Evolutionary conservation across 2,797 vertebrate species (phyloP).

Genomic region (Sebastes hubbsi): DNA sequence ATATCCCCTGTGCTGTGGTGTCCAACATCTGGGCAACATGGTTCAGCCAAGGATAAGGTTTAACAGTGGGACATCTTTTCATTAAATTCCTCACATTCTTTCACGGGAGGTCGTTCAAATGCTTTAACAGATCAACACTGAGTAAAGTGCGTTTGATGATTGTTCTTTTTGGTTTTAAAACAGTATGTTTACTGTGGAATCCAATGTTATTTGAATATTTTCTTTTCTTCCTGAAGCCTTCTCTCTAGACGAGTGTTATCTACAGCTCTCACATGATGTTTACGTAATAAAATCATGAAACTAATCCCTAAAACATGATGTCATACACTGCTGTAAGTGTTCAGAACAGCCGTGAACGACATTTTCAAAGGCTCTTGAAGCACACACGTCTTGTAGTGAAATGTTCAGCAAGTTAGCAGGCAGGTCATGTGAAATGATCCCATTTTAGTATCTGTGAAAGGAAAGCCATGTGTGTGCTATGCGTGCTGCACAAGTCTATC

Average conservation of each 20-base stretch:
- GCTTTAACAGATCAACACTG: slow-evolving; percentile 58
- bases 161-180: slow-evolving; percentile 15
- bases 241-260: neutral
- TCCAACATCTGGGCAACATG: slow-evolving; percentile 69
- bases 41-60: slow-evolving; percentile 70
- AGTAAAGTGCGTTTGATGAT: slow-evolving; percentile 5
- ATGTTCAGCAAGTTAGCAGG: neutral
- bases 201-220: neutral
- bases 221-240: neutral
- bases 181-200: slow-evolving; percentile 10
- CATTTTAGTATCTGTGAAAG: slow-evolving; percentile 5
- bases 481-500: neutral
- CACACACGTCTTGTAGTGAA: neutral
- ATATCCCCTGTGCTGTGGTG: slow-evolving; percentile 30
- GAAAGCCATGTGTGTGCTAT: neutral
- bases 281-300: neutral
- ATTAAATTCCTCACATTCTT: slow-evolving; percentile 72
- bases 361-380: slow-evolving; percentile 2
- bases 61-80: slow-evolving; percentile 70
- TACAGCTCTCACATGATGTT: slow-evolving; percentile 1
- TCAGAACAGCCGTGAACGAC: neutral
- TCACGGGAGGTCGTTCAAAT: slow-evolving; percentile 39
- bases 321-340: neutral
- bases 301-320: neutral
- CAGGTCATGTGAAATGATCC: neutral